These are phyloP conservation scores for Gobio occitaniae DNA, from an alignment of 2,797 vertebrate species.

Conservation along the genomic window DNA sequence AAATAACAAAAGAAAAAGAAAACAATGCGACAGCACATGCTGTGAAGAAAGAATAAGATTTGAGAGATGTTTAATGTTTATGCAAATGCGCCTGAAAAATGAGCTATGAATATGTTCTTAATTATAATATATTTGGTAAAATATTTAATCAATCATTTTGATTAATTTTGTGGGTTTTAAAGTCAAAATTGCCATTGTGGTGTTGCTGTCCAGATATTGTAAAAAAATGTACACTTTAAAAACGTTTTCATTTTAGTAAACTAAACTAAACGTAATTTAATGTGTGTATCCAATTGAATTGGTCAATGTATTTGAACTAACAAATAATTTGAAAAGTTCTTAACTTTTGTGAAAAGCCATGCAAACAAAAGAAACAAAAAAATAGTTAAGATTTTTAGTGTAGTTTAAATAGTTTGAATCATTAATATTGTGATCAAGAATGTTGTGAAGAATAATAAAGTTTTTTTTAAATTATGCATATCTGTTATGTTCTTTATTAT, in stretches of 20 bases:
- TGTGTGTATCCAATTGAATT: neutral
- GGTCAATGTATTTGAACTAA: neutral
- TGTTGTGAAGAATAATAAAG: neutral
- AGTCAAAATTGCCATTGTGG: neutral
- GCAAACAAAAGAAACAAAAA: neutral
- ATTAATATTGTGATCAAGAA: neutral
- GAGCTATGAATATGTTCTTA: neutral
- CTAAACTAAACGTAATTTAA: neutral
- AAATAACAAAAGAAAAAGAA: constrained; percentile 23
- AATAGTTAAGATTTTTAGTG: neutral
- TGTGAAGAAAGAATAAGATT: neutral
- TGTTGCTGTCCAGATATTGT: neutral
- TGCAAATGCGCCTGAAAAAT: neutral
- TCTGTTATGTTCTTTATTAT: neutral
- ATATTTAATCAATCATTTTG: neutral
- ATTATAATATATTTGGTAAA: neutral
- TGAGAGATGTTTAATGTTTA: constrained; percentile 2
- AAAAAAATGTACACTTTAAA: neutral
- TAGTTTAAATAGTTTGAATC: neutral
- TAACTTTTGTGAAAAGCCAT: neutral
- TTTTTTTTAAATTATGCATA: neutral
- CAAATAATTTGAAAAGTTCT: neutral
- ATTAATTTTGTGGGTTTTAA: neutral
- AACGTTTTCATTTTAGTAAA: neutral
- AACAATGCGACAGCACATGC: neutral